Evolutionary conservation across 2,888 invertebrate genomes (phyloP).

Genomic region (Barypeithes pellucidus): DNA sequence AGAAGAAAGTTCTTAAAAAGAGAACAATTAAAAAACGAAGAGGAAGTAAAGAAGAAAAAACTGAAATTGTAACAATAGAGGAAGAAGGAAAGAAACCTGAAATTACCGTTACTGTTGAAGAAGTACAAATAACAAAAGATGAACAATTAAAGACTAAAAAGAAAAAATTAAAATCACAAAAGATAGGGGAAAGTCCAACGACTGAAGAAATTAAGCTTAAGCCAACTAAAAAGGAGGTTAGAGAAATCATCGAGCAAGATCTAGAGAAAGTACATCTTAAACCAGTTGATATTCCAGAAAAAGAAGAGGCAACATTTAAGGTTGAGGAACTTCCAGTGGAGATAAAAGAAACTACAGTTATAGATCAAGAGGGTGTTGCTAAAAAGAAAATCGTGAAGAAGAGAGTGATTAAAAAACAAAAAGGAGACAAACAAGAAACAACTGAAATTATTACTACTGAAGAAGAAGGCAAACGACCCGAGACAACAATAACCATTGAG

Average conservation of each 20-base stretch:
- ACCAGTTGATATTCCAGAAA: slow-evolving; percentile 64
- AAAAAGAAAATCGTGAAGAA: slow-evolving; percentile 70
- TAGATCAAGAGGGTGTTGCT: slow-evolving; percentile 56
- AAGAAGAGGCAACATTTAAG: slow-evolving; percentile 62
- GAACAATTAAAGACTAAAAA: slow-evolving; percentile 62
- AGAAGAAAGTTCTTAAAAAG: slow-evolving; percentile 62
- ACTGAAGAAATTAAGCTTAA: slow-evolving; percentile 66
- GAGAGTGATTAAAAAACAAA: slow-evolving; percentile 66
- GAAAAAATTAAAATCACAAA: slow-evolving; percentile 56
- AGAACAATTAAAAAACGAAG: slow-evolving; percentile 68
- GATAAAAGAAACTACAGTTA: slow-evolving; percentile 57
- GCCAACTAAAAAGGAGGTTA: slow-evolving; percentile 59
- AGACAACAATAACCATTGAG: slow-evolving; percentile 67
- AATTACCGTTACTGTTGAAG: slow-evolving; percentile 61
- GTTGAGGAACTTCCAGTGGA: slow-evolving; percentile 68
- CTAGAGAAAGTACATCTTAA: slow-evolving; percentile 62
- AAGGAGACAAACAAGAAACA: slow-evolving; percentile 67
- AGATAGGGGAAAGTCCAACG: slow-evolving; percentile 59
- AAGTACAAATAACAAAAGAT: slow-evolving; percentile 63
- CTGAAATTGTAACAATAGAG: slow-evolving; percentile 67
- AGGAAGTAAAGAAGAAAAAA: slow-evolving; percentile 65
- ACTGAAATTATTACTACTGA: slow-evolving; percentile 58
- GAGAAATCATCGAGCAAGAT: slow-evolving; percentile 56
- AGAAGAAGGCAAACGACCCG: slow-evolving; percentile 68
- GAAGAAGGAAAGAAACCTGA: slow-evolving; percentile 60